Conservation (phyloP, 2,888 invertebrate genomes). For the Epirrhoe alternata region DNA sequence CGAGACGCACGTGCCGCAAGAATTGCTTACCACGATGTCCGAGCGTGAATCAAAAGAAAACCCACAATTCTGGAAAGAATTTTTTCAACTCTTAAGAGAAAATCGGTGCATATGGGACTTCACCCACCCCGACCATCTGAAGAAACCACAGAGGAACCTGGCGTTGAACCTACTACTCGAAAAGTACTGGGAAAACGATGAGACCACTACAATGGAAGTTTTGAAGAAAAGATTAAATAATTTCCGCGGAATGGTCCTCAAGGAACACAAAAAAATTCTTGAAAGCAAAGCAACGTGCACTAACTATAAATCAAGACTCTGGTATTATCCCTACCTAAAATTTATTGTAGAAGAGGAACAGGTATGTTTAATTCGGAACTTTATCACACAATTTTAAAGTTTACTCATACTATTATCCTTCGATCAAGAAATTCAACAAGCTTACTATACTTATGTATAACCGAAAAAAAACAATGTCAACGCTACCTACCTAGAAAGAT, state of each 20-base stretch:
- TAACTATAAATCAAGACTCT: slow-evolving; percentile 6
- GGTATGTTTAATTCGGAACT: slow-evolving; percentile 16
- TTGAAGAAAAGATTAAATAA: slow-evolving; percentile 15
- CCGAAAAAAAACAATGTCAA: no score
- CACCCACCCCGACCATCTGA: slow-evolving; percentile 2
- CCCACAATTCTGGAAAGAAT: slow-evolving; percentile 30
- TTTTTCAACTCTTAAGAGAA: slow-evolving; percentile 32
- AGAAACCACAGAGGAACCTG: slow-evolving; percentile 14
- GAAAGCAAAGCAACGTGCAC: not conserved
- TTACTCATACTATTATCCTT: no score
- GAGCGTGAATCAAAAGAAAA: not conserved
- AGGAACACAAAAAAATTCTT: slow-evolving; percentile 8
- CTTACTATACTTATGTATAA: no score
- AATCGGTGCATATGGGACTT: slow-evolving; percentile 33
- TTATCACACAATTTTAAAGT: not conserved
- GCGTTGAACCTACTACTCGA: slow-evolving; percentile 32
- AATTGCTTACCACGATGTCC: not conserved
- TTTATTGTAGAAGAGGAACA: slow-evolving; percentile 9
- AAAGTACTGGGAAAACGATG: slow-evolving; percentile 34
- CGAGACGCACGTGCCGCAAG: not conserved
- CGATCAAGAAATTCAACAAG: no score
- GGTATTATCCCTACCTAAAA: slow-evolving; percentile 19
- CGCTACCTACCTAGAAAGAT: slow-evolving; percentile 2
- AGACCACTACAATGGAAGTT: slow-evolving; percentile 1
- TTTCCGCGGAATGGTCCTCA: slow-evolving; percentile 3